Conservation (phyloP, 2,113 vertebrate species). For the Periophthalmus modestus region DNA sequence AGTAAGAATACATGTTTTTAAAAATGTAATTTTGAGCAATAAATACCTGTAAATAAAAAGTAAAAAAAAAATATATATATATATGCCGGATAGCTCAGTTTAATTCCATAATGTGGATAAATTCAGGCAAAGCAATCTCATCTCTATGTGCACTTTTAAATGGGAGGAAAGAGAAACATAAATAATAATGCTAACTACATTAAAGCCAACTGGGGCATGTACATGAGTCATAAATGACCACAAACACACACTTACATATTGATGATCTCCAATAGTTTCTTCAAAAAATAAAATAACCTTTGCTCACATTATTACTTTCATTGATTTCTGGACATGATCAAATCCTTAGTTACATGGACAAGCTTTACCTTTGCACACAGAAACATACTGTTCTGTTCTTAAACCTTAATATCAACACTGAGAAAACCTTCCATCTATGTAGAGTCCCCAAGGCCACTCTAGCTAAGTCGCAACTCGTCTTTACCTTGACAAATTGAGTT, state of each 20-base stretch:
- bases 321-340: neutral
- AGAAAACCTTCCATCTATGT: neutral
- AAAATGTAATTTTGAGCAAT: too few relatives aligned
- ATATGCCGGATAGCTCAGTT: too few relatives aligned
- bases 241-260: neutral
- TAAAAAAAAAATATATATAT: too few relatives aligned
- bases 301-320: neutral
- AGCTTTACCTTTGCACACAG: neutral
- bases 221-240: neutral
- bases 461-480: neutral
- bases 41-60: too few relatives aligned
- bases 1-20: too few relatives aligned
- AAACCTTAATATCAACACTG: neutral
- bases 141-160: neutral
- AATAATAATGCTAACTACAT: neutral
- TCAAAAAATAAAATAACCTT: neutral
- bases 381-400: neutral
- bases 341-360: neutral
- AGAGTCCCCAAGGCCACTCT: constrained; percentile 24
- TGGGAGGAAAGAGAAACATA: too few relatives aligned
- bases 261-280: neutral
- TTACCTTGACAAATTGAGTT: neutral
- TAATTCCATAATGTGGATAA: too few relatives aligned
- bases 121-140: neutral
- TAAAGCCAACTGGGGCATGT: neutral